Evolutionary conservation across 2,113 vertebrate species (phyloP).

Genomic region (Malurus melanocephalus): DNA sequence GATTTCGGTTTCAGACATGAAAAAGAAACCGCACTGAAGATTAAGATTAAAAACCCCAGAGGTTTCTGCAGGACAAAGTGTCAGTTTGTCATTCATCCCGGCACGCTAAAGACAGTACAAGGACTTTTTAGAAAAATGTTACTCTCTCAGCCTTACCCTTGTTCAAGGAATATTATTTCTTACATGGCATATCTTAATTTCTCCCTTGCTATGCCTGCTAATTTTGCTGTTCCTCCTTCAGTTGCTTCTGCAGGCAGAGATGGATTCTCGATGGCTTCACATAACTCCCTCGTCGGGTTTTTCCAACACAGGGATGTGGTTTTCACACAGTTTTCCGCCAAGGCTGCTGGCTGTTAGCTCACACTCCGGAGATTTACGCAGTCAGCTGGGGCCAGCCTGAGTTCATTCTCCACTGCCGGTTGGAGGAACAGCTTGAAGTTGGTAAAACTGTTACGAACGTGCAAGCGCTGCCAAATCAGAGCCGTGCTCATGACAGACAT

Average conservation of each 20-base stretch:
- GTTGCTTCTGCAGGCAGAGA: not conserved
- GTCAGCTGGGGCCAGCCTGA: slow-evolving; percentile 35
- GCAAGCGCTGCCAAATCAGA: not conserved
- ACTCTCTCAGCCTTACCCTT: not conserved
- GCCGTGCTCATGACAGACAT: not conserved
- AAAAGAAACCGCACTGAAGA: not conserved
- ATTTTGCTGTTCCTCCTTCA: not conserved
- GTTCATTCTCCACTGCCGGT: not conserved
- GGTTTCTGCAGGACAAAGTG: not conserved
- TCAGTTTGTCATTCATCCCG: rapidly evolving
- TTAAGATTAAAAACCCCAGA: not conserved
- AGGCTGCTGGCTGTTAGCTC: slow-evolving; percentile 39
- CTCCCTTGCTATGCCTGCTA: not conserved
- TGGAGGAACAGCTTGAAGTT: slow-evolving; percentile 46
- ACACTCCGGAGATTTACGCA: not conserved
- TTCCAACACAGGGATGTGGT: not conserved
- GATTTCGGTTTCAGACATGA: slow-evolving; percentile 27
- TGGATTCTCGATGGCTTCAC: not conserved
- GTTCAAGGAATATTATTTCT: not conserved
- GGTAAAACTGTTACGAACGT: slow-evolving; percentile 7
- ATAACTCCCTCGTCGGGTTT: not conserved
- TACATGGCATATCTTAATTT: not conserved
- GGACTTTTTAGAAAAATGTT: not conserved
- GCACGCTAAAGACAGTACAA: rapidly evolving
- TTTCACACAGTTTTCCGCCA: slow-evolving; percentile 29